phyloP scores from a whole-genome alignment of 2,888 invertebrate species.

The Drosophila macrothrix region DNA sequence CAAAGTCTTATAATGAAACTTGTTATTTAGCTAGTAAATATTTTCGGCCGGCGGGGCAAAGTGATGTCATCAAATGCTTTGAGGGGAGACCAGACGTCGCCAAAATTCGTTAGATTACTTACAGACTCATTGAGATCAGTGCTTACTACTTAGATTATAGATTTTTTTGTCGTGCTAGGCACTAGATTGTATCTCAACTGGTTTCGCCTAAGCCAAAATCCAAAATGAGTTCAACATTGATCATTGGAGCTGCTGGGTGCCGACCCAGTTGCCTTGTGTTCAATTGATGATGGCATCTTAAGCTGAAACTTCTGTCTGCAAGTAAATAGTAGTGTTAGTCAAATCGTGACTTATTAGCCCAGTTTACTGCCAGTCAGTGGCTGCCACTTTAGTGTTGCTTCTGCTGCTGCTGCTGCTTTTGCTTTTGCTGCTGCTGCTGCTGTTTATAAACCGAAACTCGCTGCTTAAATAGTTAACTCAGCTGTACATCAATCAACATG shows the following conservation, averaged over 20 bases:
- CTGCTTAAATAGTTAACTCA: conserved; percentile 4
- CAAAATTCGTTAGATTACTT: conserved; percentile 63
- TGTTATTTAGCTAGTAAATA: conserved; percentile 58
- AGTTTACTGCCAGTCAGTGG: conserved; percentile 20
- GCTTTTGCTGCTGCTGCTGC: not conserved
- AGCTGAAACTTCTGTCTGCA: conserved; percentile 4
- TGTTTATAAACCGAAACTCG: conserved; percentile 21
- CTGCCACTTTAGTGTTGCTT: conserved; percentile 19
- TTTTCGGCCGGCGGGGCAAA: conserved; percentile 26
- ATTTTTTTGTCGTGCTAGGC: conserved; percentile 32
- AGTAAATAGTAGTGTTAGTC: conserved; percentile 3
- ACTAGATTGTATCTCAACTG: conserved; percentile 38
- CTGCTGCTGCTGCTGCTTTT: conserved; percentile 3
- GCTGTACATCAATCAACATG: conserved; percentile 56
- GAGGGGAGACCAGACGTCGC: conserved; percentile 65
- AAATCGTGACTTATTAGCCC: conserved; percentile 66
- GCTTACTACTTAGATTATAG: conserved; percentile 12
- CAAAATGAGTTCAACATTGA: conserved; percentile 36
- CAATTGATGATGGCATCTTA: conserved; percentile 42
- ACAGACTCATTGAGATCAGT: conserved; percentile 3
- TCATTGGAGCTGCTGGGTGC: conserved; percentile 13
- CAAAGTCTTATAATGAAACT: conserved; percentile 70
- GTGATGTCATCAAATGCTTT: conserved; percentile 57
- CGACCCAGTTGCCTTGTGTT: conserved; percentile 60
- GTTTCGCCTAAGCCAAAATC: conserved; percentile 26